A percentile compares a stretch with the other conserved stretches of the same genome.
These are phyloP conservation scores for Centropristis striata DNA, from an alignment of 2,113 vertebrate species.

Conservation along the genomic window DNA sequence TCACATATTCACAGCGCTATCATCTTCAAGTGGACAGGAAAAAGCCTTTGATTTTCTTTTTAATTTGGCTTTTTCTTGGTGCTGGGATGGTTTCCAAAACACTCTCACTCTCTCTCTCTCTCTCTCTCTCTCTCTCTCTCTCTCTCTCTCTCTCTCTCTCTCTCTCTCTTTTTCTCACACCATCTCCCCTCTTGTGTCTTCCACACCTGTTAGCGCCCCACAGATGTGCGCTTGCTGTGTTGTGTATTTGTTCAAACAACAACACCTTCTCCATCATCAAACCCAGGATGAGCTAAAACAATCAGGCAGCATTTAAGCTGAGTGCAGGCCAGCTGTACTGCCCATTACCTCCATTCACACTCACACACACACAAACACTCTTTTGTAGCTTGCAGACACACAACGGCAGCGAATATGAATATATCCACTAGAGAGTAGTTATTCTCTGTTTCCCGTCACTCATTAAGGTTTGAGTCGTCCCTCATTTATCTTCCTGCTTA, in stretches of 20 bases:
- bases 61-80: conserved; percentile 54
- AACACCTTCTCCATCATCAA: conserved; percentile 87
- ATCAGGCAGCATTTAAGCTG: conserved; percentile 90
- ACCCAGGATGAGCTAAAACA: conserved; percentile 92
- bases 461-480: conserved; percentile 56
- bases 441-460: conserved; percentile 60
- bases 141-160: conserved; percentile 58
- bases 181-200: conserved; percentile 83
- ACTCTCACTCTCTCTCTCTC: conserved; percentile 46
- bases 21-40: conserved; percentile 88
- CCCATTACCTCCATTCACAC: conserved; percentile 86
- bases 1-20: conserved; percentile 87
- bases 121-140: conserved; percentile 17
- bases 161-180: conserved; percentile 19
- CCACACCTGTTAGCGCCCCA: conserved; percentile 93
- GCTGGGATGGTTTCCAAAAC: conserved; percentile 65
- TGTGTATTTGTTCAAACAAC: conserved; percentile 73
- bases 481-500: conserved; percentile 62
- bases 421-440: conserved; percentile 63
- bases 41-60: conserved; percentile 89
- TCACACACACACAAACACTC: conserved; percentile 38
- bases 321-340: conserved; percentile 91
- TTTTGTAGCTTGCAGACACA: conserved; percentile 54
- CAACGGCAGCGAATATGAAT: conserved; percentile 52
- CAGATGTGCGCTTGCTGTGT: conserved; percentile 83